Evolutionary conservation across 2,797 vertebrate species (phyloP).

Genomic region (Adelosebastes latens): DNA sequence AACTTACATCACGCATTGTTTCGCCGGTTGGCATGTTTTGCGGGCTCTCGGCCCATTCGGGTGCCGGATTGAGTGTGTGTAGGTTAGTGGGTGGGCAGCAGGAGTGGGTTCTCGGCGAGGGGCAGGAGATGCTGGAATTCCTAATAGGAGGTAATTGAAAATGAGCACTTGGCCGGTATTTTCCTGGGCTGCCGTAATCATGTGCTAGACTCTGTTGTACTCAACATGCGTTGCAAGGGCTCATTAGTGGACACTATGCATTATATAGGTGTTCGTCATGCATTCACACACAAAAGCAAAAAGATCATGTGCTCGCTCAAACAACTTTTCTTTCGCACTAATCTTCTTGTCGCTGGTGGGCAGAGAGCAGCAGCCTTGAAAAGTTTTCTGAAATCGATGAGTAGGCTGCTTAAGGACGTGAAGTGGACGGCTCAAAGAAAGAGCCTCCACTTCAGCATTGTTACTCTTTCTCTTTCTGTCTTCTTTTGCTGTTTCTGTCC

Average conservation of each 20-base stretch:
- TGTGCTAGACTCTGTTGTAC: slow-evolving; percentile 68
- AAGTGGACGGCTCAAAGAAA: slow-evolving; percentile 49
- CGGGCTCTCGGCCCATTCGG: slow-evolving; percentile 63
- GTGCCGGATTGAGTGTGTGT: slow-evolving; percentile 67
- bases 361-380: slow-evolving; percentile 51
- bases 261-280: not conserved
- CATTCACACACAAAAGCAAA: not conserved
- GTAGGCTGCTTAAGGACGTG: slow-evolving; percentile 25
- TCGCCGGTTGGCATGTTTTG: slow-evolving; percentile 46
- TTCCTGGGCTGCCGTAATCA: slow-evolving; percentile 68
- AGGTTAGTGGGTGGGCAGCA: slow-evolving; percentile 76
- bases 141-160: slow-evolving; percentile 82
- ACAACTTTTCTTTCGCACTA: not conserved
- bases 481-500: slow-evolving; percentile 11
- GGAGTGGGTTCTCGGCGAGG: slow-evolving; percentile 67
- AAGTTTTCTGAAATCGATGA: slow-evolving; percentile 49
- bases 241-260: slow-evolving; percentile 39
- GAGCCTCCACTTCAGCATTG: slow-evolving; percentile 39
- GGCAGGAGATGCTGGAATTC: slow-evolving; percentile 68
- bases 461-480: not conserved
- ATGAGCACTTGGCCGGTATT: slow-evolving; percentile 71
- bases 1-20: slow-evolving; percentile 77
- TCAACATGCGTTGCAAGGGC: slow-evolving; percentile 25
- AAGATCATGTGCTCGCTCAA: not conserved
- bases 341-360: slow-evolving; percentile 6